A percentile compares a stretch with the other conserved stretches of the same genome.
Evolutionary conservation across 2,113 vertebrate genomes (phyloP).

Genomic region (Triplophysa siluroides): DNA sequence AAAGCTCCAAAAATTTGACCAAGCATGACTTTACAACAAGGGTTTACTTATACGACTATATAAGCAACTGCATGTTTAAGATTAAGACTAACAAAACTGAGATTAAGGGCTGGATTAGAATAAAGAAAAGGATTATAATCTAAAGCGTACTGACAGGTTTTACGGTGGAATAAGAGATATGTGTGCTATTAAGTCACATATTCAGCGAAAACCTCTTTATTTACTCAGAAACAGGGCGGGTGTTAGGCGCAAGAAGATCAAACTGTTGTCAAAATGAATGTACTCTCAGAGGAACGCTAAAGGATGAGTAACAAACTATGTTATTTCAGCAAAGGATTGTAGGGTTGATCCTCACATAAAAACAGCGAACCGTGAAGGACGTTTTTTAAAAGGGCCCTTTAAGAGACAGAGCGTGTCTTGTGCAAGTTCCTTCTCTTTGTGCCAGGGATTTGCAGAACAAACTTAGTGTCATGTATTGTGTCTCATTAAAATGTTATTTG

Average conservation of each 20-base stretch:
- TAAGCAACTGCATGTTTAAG: not conserved
- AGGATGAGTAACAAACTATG: constrained; percentile 13
- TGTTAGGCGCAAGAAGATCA: not conserved
- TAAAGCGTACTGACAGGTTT: not conserved
- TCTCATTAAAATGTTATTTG: not conserved
- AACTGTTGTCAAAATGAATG: not conserved
- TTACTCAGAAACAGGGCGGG: constrained; percentile 14
- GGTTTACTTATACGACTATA: not conserved
- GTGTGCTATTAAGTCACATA: not conserved
- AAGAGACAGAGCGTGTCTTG: not conserved
- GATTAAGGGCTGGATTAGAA: not conserved
- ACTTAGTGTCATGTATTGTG: not conserved
- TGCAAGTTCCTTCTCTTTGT: not conserved
- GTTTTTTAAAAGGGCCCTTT: constrained; percentile 7
- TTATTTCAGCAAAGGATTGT: constrained; percentile 5
- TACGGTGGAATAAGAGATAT: not conserved
- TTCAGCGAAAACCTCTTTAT: constrained; percentile 6
- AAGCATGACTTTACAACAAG: too few species aligned
- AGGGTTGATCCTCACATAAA: not conserved
- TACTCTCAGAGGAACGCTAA: not conserved
- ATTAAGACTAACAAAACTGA: not conserved
- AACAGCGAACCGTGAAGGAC: not conserved
- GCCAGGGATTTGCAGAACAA: not conserved
- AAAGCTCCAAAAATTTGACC: too few species aligned
- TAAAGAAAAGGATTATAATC: not conserved